phyloP scores from a whole-genome alignment of 2,888 invertebrate genomes.

The Prosapia bicincta region DNA sequence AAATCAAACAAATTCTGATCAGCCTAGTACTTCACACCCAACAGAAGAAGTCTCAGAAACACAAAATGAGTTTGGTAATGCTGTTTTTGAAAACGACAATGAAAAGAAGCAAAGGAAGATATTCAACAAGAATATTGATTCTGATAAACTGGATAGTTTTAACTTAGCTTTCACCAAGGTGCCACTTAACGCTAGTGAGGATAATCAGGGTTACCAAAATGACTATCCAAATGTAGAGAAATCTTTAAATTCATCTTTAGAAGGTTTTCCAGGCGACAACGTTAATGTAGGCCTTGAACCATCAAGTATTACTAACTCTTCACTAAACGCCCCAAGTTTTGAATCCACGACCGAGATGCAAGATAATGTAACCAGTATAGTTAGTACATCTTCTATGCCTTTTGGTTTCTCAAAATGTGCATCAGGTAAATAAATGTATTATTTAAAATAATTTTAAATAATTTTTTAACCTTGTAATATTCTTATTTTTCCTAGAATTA shows the following conservation, averaged over 20 bases:
- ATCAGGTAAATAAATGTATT: too few relatives aligned
- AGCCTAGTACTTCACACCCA: not conserved
- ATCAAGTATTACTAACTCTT: not conserved
- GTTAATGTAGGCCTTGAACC: not conserved
- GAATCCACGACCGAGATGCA: slow-evolving; percentile 3
- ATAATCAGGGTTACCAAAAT: not conserved
- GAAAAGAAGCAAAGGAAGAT: slow-evolving; percentile 17
- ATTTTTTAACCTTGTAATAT: too few relatives aligned
- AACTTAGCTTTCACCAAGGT: not conserved
- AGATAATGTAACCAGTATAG: not conserved
- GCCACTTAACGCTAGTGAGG: not conserved
- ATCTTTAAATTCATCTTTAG: not conserved
- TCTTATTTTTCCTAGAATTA: too few relatives aligned
- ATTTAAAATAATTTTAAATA: too few relatives aligned
- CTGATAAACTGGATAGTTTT: not conserved
- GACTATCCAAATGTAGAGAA: not conserved
- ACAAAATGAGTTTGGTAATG: slow-evolving; percentile 20
- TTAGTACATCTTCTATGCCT: not conserved
- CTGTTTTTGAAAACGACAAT: slow-evolving; percentile 18
- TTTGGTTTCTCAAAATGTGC: slow-evolving; percentile 52
- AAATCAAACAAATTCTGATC: not conserved
- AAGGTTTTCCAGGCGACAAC: not conserved
- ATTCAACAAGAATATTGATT: slow-evolving; percentile 13
- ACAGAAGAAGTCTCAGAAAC: not conserved
- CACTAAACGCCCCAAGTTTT: not conserved